These are phyloP conservation scores for Paguma larvata DNA, from an alignment of 2,797 vertebrate genomes.

Conservation along the genomic window DNA sequence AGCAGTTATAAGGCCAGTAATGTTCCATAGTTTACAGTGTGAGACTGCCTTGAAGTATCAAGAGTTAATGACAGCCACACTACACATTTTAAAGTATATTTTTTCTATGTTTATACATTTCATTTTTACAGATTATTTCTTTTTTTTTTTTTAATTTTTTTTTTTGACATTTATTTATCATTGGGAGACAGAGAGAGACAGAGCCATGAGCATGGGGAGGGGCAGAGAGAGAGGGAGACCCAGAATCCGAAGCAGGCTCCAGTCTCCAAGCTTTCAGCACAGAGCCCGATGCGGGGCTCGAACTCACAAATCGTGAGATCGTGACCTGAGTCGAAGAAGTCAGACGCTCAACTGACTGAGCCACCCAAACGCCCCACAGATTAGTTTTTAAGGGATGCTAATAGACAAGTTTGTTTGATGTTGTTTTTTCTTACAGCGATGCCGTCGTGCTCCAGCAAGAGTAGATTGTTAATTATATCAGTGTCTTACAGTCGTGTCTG, in stretches of 20 bases:
- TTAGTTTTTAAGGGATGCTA: neutral
- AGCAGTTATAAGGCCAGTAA: neutral
- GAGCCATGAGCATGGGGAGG: too few species aligned
- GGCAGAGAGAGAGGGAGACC: too few species aligned
- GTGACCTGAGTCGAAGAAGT: too few species aligned
- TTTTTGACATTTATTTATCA: too few species aligned
- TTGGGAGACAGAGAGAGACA: too few species aligned
- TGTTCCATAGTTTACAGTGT: neutral
- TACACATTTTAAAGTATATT: neutral
- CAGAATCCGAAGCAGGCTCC: too few species aligned
- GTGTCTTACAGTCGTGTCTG: neutral
- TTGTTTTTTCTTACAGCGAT: neutral
- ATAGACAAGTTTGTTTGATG: neutral
- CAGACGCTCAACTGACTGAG: too few species aligned
- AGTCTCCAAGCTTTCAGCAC: too few species aligned
- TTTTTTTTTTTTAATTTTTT: neutral
- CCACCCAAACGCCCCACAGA: neutral
- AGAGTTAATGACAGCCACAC: neutral
- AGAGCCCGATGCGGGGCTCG: too few species aligned
- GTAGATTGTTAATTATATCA: neutral
- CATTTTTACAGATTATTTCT: neutral
- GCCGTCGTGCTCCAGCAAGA: neutral
- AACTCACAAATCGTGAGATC: too few species aligned
- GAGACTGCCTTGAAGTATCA: neutral
- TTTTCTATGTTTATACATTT: neutral